Base-by-base conservation (phyloP, 2,797 vertebrate genomes). In the Pygocentrus nattereri region DNA sequence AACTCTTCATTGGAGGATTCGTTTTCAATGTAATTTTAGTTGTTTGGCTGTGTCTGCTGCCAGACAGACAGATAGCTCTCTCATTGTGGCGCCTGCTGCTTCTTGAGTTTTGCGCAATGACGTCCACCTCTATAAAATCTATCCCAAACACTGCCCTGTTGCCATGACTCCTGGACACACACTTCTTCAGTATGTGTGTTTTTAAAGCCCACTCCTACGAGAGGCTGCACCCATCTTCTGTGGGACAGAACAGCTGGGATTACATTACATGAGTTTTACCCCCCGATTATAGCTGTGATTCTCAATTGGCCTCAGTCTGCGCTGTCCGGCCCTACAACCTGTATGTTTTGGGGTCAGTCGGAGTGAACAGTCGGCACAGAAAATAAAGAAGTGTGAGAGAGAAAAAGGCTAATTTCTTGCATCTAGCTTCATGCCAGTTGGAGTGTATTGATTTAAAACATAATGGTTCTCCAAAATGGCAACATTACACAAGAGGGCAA, bases 131-230 rank as follows among this genome's bases (percentile, higher is more conserved):
- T 71, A 85, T 81, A 79, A 85, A 87, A 78, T 47, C 64, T 81
- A 83, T 71, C 41, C 80, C 56, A 83, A 85, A 79, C 76, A 79
- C 77, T 83, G 52, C 77, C 70, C 69, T 78, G 88, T 83, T 84
- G 67, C 86, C 78, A 84, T 88, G 86, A 82, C 73, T 77, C 72
- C 74, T 67, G 74, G 76, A 79, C 79, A 76, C 71, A 84, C 82
- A 79, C 84, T 74, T 76, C 47, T 1, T 76, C 73, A 61, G 49
- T 75, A 75, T 74, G 85, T 81, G 83, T 72, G 74, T 79, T 87
- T 84, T 87, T 85, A 77, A 78, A 87, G 87, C 79, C 79, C 49
- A 31, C 69, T 83, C 84, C 85, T 80, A 82, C 16, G 0, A 65
- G 80, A 82, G 71, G 80, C 76, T 68, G 79, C 78, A 71, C 76